These are phyloP conservation scores for Yponomeuta cagnagella DNA, from an alignment of 2,888 invertebrate species.

Conservation along the genomic window DNA sequence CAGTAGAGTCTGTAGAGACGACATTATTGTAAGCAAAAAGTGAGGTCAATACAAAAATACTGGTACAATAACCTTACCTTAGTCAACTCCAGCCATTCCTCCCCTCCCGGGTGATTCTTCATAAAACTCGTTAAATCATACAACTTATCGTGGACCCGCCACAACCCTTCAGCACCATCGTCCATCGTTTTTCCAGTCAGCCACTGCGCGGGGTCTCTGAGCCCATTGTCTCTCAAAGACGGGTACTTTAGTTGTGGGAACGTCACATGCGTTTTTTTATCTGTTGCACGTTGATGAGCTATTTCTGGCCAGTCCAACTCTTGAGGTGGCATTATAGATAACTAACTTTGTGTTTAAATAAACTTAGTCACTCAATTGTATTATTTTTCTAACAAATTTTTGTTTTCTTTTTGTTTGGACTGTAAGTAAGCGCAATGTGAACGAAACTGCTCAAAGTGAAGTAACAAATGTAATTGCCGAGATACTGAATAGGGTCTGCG, in stretches of 20 bases:
- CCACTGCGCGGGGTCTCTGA: slow-evolving; percentile 70
- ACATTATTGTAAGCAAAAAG: too few relatives aligned
- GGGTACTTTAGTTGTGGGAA: slow-evolving; percentile 71
- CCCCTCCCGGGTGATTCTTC: slow-evolving; percentile 89
- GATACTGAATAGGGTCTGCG: too few relatives aligned
- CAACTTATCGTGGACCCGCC: slow-evolving; percentile 84
- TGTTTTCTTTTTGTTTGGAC: too few relatives aligned
- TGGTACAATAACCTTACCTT: not conserved
- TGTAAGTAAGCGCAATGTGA: too few relatives aligned
- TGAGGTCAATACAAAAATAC: too few relatives aligned
- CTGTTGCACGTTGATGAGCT: slow-evolving; percentile 39
- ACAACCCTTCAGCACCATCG: slow-evolving; percentile 84
- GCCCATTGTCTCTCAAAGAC: slow-evolving; percentile 53
- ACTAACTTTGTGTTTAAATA: not conserved
- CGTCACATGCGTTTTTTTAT: slow-evolving; percentile 52
- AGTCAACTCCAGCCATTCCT: slow-evolving; percentile 75
- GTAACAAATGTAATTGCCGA: too few relatives aligned
- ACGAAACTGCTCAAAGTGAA: too few relatives aligned
- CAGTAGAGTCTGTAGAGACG: too few relatives aligned
- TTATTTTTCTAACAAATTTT: too few relatives aligned
- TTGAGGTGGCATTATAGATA: slow-evolving; percentile 31
- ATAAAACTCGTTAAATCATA: slow-evolving; percentile 91
- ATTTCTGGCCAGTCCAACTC: slow-evolving; percentile 29
- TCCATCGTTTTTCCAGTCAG: slow-evolving; percentile 78
- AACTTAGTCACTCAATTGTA: too few relatives aligned